Base-by-base conservation (phyloP, 2,888 invertebrate species). In the Micoletzkya japonica region DNA sequence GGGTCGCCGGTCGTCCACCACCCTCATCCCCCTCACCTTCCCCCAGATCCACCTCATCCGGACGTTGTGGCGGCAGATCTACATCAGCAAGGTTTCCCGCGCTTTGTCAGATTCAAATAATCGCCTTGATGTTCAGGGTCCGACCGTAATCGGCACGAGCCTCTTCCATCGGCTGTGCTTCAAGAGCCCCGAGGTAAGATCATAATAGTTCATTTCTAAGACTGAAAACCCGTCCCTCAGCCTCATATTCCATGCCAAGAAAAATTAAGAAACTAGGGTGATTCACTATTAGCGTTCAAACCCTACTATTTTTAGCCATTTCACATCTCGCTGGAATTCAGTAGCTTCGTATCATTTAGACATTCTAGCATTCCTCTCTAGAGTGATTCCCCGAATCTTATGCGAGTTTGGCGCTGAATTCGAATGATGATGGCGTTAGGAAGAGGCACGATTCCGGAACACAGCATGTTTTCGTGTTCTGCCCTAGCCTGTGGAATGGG, bases 121-220 rank as follows among this genome's bases (percentile, higher is more conserved):
- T 6, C 2, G n/a, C 28, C 24, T 17, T 36, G 32, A 17, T 10
- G 39, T 68, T 52, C 77, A 81, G 71, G 85, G 85, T 0, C 85
- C 85, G 0, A 85, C 85, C 4, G 84, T 85, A 7, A 80, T 85
- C 30, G 85, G 85, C 32, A 74, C 76, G 20, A 80, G 78, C 50
- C 77, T 85, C 54, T 82, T 82, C 66, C 85, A 85, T 71, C 71
- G 82, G 36, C 72, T 85, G 20, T 85, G 84, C 75, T 85, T 85
- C 75, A 85, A 85, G 73, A 72, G 75, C 28, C 79, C 83, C 17
- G 70, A 73, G 74, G 78, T 78, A 24, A 24, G 7, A 2, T 28
- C 52, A 37, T 26, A 57, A 30, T 14, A 7, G 4, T 7, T 57
- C 30, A 28, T 57, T 30, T 32, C 10, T 32, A 30, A 57, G 4